Evolutionary conservation across 2,113 vertebrate species (phyloP), one percentile per base, ranked within the genome.

Genomic region (Cyrtonyx montezumae): DNA sequence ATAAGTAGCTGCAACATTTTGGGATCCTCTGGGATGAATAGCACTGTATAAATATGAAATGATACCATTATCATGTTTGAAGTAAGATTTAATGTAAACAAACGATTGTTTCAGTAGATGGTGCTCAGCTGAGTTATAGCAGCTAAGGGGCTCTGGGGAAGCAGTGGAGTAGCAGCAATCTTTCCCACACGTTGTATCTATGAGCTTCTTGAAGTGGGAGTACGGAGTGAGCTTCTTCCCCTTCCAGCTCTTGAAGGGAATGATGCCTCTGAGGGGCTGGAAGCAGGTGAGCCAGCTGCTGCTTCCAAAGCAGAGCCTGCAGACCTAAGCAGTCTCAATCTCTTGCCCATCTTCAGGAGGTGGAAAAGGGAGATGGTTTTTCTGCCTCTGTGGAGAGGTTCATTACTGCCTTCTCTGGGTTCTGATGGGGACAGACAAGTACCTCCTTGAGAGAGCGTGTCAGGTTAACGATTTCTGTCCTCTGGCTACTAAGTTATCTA

Each of bases 51-150:
- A 96, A 96, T 96, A 96, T 92, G 90, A 96, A 96, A 96, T 94
- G 84, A 95, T 94, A 91, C 79, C 74, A 95, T 96, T 96, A 96
- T 94, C 73, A 34, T 94, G 94, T 96, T 96, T 95, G 93, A 95
- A 97, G 84, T 93, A 94, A 96, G 95, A 93, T 95, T 96, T 96
- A 95, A 94, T 95, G 84, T 94, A 94, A 96, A 95, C 88, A 88
- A 93, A 93, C 36, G 82, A 91, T 97, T 96, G 95, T 94, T 96
- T 94, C 42, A 11, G 89, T 82, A 63, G 93, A 85, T 95, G 95
- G 88, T 94, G 94, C 93, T 95, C 90, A 65, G 76, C 89, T 85
- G 91, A 97, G 93, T 95, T 95, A 78, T 6, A 88, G 90, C 79
- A 85, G 91, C 93, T 84, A n/a, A 20, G 34, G 87, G 79, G 84